phyloP scores from a whole-genome alignment of 2,113 vertebrate species.

The Saccopteryx bilineata region DNA sequence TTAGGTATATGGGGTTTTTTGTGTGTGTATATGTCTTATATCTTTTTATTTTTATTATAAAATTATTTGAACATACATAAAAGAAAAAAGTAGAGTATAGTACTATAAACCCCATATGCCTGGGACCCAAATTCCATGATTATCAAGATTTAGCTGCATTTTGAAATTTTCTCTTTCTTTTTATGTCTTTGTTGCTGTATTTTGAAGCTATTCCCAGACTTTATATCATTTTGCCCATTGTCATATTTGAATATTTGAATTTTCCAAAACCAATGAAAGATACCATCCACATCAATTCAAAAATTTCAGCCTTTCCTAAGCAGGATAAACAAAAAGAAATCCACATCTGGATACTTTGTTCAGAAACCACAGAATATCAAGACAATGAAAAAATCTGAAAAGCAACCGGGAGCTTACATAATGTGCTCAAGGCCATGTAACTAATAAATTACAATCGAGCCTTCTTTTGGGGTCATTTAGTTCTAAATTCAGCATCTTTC shows the following conservation, averaged over 20 bases:
- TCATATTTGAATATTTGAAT: constrained; percentile 44
- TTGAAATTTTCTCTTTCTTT: constrained; percentile 25
- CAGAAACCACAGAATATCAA: constrained; percentile 25
- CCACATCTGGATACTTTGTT: background rate
- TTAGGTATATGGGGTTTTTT: background rate
- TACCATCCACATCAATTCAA: background rate
- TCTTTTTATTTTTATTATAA: constrained; percentile 38
- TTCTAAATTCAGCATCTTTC: constrained; percentile 24
- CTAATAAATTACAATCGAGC: background rate
- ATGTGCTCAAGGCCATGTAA: background rate
- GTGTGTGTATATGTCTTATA: background rate
- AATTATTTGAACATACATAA: constrained; percentile 43
- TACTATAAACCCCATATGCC: constrained; percentile 8
- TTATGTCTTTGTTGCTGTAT: background rate
- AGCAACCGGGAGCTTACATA: background rate
- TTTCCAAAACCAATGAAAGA: constrained; percentile 53
- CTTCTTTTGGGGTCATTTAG: background rate
- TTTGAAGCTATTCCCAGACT: constrained; percentile 44
- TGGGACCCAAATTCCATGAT: background rate
- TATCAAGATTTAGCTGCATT: constrained; percentile 36
- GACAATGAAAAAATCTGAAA: background rate
- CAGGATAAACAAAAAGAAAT: constrained; percentile 46
- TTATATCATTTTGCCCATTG: background rate
- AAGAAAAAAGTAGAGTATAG: constrained; percentile 33
- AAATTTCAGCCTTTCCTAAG: background rate